Base-by-base conservation (phyloP, 2,113 vertebrate genomes). In the Rhabdornis inornatus region DNA sequence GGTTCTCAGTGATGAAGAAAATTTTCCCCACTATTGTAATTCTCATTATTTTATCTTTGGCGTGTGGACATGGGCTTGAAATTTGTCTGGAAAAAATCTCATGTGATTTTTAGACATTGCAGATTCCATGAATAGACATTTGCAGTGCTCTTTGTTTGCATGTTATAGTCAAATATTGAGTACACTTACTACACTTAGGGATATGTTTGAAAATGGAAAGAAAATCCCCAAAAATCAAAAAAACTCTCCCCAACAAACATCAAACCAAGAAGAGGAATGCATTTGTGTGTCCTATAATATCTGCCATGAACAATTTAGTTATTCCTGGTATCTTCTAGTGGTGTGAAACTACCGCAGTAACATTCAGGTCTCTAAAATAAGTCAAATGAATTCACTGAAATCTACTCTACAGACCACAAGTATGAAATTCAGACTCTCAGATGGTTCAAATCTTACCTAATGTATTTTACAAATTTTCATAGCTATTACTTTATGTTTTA, bases 241-340 rank as follows among this genome's bases (percentile, higher is more conserved):
- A 13, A 47, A 16, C 11, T 28, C 1, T 1, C 5, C 15, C 12
- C 19, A 55, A 1, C 2, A 47, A 31, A 40, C 19, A 68, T 6
- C 21, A 66, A 74, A 60, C 10, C 20, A 44, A 68, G 19, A 56
- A 60, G 10, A 45, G 37, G 25, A 82, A 89, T 87, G 47, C 6
- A 68, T 96, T 87, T 84, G 30, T 18, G n/a, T 45, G 21, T 55
- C 78, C 57, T 68, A 0, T 74, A 66, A 50, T 90, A 74, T 60
- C 71, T 92, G 8, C 28, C 53, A 60, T 71, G 37, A 93, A 71
- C 65, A 87, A 71, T 95, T 88, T 80, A 61, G 25, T 70, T 63
- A 75, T 31, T 47, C 15, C 21, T 63, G 53, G n/a, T 35, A 25
- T 64, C 25, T 83, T 92, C 31, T 39, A 70, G 40, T 17, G 3